phyloP scores from a whole-genome alignment of 2,113 vertebrate genomes.

The Hypanus sabinus region DNA sequence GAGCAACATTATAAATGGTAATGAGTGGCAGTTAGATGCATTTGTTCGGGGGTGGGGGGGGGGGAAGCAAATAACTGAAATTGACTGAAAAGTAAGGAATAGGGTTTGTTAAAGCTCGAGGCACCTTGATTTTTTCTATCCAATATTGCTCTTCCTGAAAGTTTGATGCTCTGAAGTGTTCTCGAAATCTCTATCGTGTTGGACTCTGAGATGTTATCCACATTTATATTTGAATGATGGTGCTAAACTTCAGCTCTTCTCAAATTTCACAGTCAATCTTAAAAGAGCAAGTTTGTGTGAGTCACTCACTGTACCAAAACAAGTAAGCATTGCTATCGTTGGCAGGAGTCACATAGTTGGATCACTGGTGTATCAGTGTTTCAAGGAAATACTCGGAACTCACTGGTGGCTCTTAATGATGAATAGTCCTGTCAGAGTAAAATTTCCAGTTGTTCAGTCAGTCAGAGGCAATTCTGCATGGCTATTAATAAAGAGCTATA shows the following conservation, averaged over 20 bases:
- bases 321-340: conserved; percentile 16
- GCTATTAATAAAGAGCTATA: background rate
- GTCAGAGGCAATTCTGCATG: background rate
- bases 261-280: background rate
- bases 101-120: background rate
- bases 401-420: background rate
- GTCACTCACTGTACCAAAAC: background rate
- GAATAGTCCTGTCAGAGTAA: background rate
- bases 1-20: background rate
- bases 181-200: background rate
- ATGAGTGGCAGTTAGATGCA: background rate
- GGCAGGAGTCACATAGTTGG: background rate
- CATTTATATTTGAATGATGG: background rate
- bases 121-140: background rate
- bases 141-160: background rate
- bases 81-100: background rate
- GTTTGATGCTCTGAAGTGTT: background rate
- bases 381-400: background rate
- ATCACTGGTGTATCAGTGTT: background rate
- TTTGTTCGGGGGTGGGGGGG: background rate
- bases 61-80: background rate
- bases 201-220: conserved; percentile 8
- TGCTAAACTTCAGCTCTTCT: background rate
- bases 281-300: conserved; percentile 14
- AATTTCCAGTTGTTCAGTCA: background rate